Evolutionary conservation across 1,140 invertebrate species (phyloP), one percentile per base, ranked within the genome.

Genomic region (Mya arenaria): DNA sequence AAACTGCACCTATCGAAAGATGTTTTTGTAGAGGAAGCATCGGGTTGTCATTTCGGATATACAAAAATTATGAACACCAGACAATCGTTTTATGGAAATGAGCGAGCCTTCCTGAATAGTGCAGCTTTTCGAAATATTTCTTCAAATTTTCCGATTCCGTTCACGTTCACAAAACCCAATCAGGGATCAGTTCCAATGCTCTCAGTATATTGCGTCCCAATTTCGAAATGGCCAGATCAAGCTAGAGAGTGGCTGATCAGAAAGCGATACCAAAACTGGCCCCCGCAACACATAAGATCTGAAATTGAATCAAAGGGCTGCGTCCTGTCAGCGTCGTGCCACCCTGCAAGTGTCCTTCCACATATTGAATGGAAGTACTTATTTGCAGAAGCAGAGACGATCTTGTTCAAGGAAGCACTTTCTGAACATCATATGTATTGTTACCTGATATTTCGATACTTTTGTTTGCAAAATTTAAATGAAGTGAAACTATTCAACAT

Each of bases 161-260:
- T n/a, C n/a, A n/a, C n/a, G n/a, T n/a, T n/a, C n/a, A n/a, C n/a
- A n/a, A n/a, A n/a, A n/a, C n/a, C n/a, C n/a, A n/a, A n/a, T n/a
- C n/a, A n/a, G n/a, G n/a, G n/a, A n/a, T n/a, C n/a, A n/a, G n/a
- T n/a, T n/a, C n/a, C n/a, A n/a, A n/a, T n/a, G n/a, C n/a, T n/a
- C n/a, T n/a, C n/a, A n/a, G n/a, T n/a, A n/a, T n/a, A n/a, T n/a
- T n/a, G n/a, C n/a, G n/a, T n/a, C n/a, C n/a, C n/a, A n/a, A n/a
- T n/a, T n/a, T n/a, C n/a, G n/a, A n/a, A n/a, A n/a, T 81, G 78
- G 78, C 78, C 78, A 17, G 41, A 71, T 17, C 15, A 19, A n/a
- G 78, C 78, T 23, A 6, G 34, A 13, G 23, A 30, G 34, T 81
- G 78, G 78, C 28, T 23, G 36, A 28, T n/a, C n/a, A 71, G 78